phyloP scores from a whole-genome alignment of 2,888 invertebrate genomes.

The Eilema depressum region DNA sequence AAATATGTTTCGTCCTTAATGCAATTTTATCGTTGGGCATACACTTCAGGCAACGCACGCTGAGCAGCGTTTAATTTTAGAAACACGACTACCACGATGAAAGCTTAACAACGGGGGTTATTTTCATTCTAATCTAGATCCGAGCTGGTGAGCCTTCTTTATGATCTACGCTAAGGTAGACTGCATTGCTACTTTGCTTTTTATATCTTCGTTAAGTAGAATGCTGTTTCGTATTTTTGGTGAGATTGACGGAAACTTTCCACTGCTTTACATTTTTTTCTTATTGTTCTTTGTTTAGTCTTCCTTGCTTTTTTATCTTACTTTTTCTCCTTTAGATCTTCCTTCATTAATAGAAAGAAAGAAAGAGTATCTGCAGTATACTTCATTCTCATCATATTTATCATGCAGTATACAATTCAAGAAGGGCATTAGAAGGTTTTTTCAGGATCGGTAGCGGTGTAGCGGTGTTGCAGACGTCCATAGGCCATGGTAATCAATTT shows the following conservation, averaged over 20 bases:
- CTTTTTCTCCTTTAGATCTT: too few species aligned
- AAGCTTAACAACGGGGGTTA: slow-evolving; percentile 31
- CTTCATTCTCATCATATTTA: too few species aligned
- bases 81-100: slow-evolving; percentile 35
- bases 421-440: too few species aligned
- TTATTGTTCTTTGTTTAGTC: background rate
- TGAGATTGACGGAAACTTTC: background rate
- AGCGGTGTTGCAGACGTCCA: too few species aligned
- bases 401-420: too few species aligned
- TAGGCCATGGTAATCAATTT: too few species aligned
- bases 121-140: slow-evolving; percentile 29
- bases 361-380: too few species aligned
- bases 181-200: background rate
- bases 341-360: too few species aligned
- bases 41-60: slow-evolving; percentile 39
- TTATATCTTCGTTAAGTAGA: background rate
- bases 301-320: background rate
- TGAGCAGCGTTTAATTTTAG: slow-evolving; percentile 51
- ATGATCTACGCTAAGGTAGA: slow-evolving; percentile 5
- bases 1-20: slow-evolving; percentile 28
- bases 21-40: slow-evolving; percentile 32
- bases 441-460: too few species aligned
- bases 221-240: background rate
- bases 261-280: background rate
- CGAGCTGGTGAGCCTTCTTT: slow-evolving; percentile 22